A percentile compares a stretch with the other conserved stretches of the same genome.
These are phyloP conservation scores for Ernsta delagoae DNA, from an alignment of 2,888 invertebrate species.

Conservation along the genomic window DNA sequence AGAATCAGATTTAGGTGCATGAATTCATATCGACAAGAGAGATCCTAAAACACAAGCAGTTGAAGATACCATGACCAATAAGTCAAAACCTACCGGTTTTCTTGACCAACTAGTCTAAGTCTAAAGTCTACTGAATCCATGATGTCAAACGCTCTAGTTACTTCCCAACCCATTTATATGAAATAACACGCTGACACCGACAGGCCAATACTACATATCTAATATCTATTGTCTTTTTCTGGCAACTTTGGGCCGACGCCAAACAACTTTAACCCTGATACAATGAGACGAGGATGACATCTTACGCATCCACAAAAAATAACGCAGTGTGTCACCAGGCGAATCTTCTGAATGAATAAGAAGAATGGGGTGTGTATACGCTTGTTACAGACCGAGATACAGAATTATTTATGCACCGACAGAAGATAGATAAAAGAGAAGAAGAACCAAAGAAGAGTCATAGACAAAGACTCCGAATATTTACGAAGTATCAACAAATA, in stretches of 20 bases:
- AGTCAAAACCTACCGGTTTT: too few relatives aligned
- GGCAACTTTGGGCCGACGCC: slow-evolving; percentile 24
- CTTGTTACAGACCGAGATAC: too few relatives aligned
- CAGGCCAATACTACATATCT: slow-evolving; percentile 3
- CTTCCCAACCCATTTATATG: slow-evolving; percentile 22
- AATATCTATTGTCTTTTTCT: slow-evolving; percentile 22
- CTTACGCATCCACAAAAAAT: slow-evolving; percentile 24
- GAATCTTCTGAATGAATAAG: slow-evolving; percentile 10
- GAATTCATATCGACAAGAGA: too few relatives aligned
- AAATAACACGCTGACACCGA: slow-evolving; percentile 20
- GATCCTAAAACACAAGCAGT: too few relatives aligned
- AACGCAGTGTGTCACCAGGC: slow-evolving; percentile 8
- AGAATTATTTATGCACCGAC: too few relatives aligned
- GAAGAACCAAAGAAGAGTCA: too few relatives aligned
- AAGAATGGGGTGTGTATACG: background rate
- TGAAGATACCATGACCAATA: too few relatives aligned
- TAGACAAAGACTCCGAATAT: too few relatives aligned
- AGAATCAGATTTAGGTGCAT: too few relatives aligned
- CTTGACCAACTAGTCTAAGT: background rate
- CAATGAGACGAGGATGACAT: slow-evolving; percentile 17
- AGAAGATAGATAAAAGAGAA: too few relatives aligned
- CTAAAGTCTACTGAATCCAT: background rate
- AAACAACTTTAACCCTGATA: slow-evolving; percentile 33
- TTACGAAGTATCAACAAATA: too few relatives aligned
- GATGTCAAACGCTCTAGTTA: slow-evolving; percentile 25